Base-by-base conservation (phyloP, 1,140 invertebrate genomes). In the Limonius californicus region DNA sequence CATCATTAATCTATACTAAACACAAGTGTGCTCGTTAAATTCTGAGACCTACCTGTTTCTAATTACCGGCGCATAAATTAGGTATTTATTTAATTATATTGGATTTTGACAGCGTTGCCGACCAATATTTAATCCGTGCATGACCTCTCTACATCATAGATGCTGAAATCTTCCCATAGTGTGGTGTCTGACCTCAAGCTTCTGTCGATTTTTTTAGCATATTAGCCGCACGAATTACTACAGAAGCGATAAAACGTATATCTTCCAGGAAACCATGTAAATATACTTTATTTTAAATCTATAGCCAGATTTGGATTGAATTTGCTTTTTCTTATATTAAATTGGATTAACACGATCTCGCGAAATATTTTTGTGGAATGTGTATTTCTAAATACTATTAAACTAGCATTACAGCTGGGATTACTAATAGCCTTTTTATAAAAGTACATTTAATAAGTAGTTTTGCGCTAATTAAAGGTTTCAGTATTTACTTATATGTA, bases 21-120 rank as follows among this genome's bases (percentile, higher is more conserved):
- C 58, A 42, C 60, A 57, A 57, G 61, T 58, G 59, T 59, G 55
- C 62, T 60, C 63, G 63, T 62, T 65, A 61, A 20, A 47, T 20
- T 35, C 18, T 21, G 19, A 57, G 39, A 23, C 43, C 64, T 27
- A 42, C 64, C 64, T 61, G 62, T 61, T 66, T 61, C 27, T 63
- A 66, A 66, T 66, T 66, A 62, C 59, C 53, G 21, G 30, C 42
- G 64, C 61, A 66, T 66, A 66, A 66, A 62, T 66, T 66, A 63
- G 60, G 23, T 47, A 63, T 66, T 61, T 57, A 65, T 65, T 65
- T 65, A 65, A 65, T 65, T 65, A 65, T 55, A 9, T 58, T 57
- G 18, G n/a, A 14, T 39, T 39, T 39, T 39, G 35, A 39, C 35
- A 39, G 35, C n/a, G 2, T 39, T 12, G n/a, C 35, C 35, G 35